Conservation (phyloP, 2,888 invertebrate species). For the Urechis unicinctus region DNA sequence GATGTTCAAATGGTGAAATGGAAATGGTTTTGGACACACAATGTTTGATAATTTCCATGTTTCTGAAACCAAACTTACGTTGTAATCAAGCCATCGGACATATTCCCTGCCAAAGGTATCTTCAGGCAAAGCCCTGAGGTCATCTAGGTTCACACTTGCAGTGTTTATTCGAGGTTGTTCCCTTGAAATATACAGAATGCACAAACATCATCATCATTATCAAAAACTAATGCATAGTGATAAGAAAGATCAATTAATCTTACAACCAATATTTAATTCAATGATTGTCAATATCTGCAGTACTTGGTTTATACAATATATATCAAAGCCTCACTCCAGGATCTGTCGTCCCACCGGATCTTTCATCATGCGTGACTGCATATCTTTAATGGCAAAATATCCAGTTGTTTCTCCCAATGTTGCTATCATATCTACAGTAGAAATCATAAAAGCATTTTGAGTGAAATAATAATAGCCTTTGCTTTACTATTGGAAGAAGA, state of each 20-base stretch:
- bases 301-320: too few relatives aligned
- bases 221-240: not conserved
- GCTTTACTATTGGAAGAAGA: not conserved
- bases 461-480: too few relatives aligned
- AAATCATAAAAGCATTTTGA: too few relatives aligned
- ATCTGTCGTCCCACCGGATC: conserved; percentile 74
- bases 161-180: conserved; percentile 84
- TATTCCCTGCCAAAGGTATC: conserved; percentile 83
- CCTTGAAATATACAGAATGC: conserved; percentile 25
- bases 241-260: too few relatives aligned
- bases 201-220: not conserved
- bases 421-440: conserved; percentile 77
- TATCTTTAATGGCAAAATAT: conserved; percentile 62
- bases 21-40: too few relatives aligned
- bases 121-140: conserved; percentile 66
- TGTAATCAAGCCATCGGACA: conserved; percentile 71
- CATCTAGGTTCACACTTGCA: conserved; percentile 68
- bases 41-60: too few relatives aligned
- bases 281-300: too few relatives aligned
- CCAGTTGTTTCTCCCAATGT: conserved; percentile 89
- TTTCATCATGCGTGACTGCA: conserved; percentile 69
- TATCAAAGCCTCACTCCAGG: conserved; percentile 42
- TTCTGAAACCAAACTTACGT: too few relatives aligned
- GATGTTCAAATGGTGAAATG: too few relatives aligned
- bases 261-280: too few relatives aligned